Base-by-base conservation (phyloP, 2,113 vertebrate genomes). In the Oreochromis aureus region DNA sequence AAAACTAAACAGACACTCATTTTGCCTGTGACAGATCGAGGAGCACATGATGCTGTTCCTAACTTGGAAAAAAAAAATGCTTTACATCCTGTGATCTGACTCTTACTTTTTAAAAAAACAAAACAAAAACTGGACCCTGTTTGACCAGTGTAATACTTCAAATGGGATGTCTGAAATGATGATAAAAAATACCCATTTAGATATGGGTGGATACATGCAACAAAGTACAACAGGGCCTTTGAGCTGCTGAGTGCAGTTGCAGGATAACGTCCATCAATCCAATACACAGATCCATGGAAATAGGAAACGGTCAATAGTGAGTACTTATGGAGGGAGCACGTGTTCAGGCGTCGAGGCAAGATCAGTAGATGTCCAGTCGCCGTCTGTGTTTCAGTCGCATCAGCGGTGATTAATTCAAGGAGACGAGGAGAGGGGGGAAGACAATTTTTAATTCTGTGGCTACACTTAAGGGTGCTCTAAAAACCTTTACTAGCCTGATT, bases 391-490 rank as follows among this genome's bases (percentile, higher is more conserved):
- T 81, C 66, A 1, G 80, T n/a, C 10, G 8, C 34, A 78, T 69
- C 46, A 41, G 46, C 55, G 0, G 61, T 61, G 84, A 85, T 30
- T 71, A 48, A 56, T 58, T 89, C 18, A 63, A 84, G 59, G 18
- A 44, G 8, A 39, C 8, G 15, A 48, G n/a, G 32, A 22, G 44
- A 8, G 27, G 36, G 27, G 76, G 27, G 76, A 53, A 61, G 69
- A 51, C 27, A 9, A 80, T n/a, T 58, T 81, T 58, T 8, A 76
- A 41, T 85, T 84, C 46, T 56, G 44, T 58, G 5, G 53, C 55
- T 59, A 51, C 12, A 44, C 51, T 85, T 46, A 19, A 48, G 51
- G 48, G 19, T 71, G 51, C 11, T 51, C 30, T 59, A 36, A 53
- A 85, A 85, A 11, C 16, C 82, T 30, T 66, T 3, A 66, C 79